Evolutionary conservation across 1,140 invertebrate genomes (phyloP), one percentile per base, ranked within the genome.

Genomic region (Ooceraea biroi): DNA sequence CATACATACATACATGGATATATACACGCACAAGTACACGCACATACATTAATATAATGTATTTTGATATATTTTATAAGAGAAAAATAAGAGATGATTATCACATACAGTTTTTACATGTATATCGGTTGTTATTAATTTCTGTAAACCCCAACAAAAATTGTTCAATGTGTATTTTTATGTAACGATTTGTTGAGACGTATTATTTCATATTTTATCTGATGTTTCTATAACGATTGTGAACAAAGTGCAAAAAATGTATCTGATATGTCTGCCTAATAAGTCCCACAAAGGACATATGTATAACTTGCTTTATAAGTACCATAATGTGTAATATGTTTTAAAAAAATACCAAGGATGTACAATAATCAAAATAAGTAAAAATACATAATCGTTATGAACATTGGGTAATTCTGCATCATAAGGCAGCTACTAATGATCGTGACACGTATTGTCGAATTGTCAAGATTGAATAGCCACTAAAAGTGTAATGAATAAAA

Each of bases 311-410:
- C 82, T 71, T 89, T 74, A 72, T 84, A 68, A 83, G n/a, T n/a
- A n/a, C n/a, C 83, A 80, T 71, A 77, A 87, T 60, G 57, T 89
- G 69, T 84, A 83, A 88, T 68, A 65, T 88, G 76, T 77, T 19
- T 72, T n/a, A n/a, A 85, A 48, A 69, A 83, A 19, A 88, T 85
- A 52, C 77, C 71, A 86, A 88, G 82, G 68, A 71, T 88, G 87
- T 88, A 88, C 84, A 88, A 88, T 82, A 88, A 88, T 88, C 86
- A 88, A 88, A 88, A 88, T 41, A 88, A 88, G 88, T 83, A 88
- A 88, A 84, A 88, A 68, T 88, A 82, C 72, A 88, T 88, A 60
- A 88, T 88, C 88, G 87, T 88, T 88, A 88, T 85, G 58, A 88
- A 88, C 52, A 71, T 46, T 30, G n/a, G n/a, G n/a, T n/a, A n/a